These are phyloP conservation scores for Leptestheria dahalacensis DNA, from an alignment of 1,140 invertebrate genomes.

Conservation along the genomic window DNA sequence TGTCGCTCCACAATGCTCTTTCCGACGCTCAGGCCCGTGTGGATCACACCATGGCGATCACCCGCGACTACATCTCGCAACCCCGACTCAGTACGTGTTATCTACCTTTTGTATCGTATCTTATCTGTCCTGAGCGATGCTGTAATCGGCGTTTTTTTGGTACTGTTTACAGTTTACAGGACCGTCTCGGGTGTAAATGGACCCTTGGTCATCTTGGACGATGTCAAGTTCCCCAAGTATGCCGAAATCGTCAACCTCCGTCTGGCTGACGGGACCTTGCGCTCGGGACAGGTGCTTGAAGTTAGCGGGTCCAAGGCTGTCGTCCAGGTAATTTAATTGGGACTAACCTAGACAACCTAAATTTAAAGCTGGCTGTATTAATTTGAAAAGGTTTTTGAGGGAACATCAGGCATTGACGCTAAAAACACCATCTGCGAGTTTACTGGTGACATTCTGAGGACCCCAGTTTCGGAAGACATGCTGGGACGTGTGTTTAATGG, in stretches of 20 bases:
- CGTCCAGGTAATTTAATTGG: conserved; percentile 48
- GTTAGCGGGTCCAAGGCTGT: conserved; percentile 93
- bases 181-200: conserved; percentile 97
- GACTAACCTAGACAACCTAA: neutral
- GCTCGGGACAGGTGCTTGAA: conserved; percentile 91
- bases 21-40: conserved; percentile 38
- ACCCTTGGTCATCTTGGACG: conserved; percentile 89
- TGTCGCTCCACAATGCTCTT: neutral
- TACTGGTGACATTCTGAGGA: conserved; percentile 90
- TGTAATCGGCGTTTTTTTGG: too few relatives aligned
- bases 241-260: conserved; percentile 90
- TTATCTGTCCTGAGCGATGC: too few relatives aligned
- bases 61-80: conserved; percentile 92
- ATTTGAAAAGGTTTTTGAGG: conserved; percentile 77
- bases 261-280: conserved; percentile 77
- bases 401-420: conserved; percentile 94
- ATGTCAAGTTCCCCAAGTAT: conserved; percentile 96
- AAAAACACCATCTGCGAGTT: conserved; percentile 96
- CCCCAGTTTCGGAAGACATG: conserved; percentile 96
- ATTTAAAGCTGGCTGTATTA: neutral
- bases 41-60: conserved; percentile 80
- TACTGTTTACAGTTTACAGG: conserved; percentile 66
- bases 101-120: neutral
- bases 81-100: conserved; percentile 82
- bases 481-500: conserved; percentile 96